Base-by-base conservation (phyloP, 2,113 vertebrate species). In the Bolborhynchus lineola region DNA sequence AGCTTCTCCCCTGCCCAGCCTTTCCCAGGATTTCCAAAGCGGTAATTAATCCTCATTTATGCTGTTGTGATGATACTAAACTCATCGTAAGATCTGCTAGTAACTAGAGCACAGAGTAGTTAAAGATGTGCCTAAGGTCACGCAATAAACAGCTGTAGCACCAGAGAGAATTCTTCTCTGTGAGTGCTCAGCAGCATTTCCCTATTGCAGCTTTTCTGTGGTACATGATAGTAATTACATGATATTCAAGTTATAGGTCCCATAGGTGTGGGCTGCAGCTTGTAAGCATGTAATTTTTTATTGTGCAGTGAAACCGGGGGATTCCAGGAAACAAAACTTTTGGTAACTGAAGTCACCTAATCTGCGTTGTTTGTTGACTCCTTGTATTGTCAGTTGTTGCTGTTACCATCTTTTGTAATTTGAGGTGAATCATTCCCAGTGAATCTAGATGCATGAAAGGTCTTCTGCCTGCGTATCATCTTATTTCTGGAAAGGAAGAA, bases 191-290 rank as follows among this genome's bases (percentile, higher is more conserved):
- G 13, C 39, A 65, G 71, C 37, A 5, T 25, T 80, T 76, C n/a
- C 23, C 24, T 5, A 0, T 7, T 65, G 57, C 33, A 69, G 57
- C 46, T 71, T 55, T 79, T 50, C 62, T 60, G 35, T 72, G 64
- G 8, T 52, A 13, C 8, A 0, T 57, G 44, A 46, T 59, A n/a
- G 28, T 67, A 0, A 0, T 59, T 68, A 64, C 23, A 46, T 39
- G 59, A 68, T 41, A 13, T 2, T 47, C 26, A 29, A 1, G 82
- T 76, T 49, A 15, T 44, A 52, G 23, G 19, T 82, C 74, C 10
- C 5, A 4, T 62, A 50, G 16, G 47, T 52, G 35, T 86, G 60
- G 46, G 49, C 69, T 87, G 77, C 62, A 50, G 46, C 62, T 80
- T 84, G 39, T 60, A 41, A 87, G 31, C 35, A 11, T 7, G 3